These are phyloP conservation scores for Darevskia nairensis DNA, from an alignment of 2,797 vertebrate species.

Conservation along the genomic window DNA sequence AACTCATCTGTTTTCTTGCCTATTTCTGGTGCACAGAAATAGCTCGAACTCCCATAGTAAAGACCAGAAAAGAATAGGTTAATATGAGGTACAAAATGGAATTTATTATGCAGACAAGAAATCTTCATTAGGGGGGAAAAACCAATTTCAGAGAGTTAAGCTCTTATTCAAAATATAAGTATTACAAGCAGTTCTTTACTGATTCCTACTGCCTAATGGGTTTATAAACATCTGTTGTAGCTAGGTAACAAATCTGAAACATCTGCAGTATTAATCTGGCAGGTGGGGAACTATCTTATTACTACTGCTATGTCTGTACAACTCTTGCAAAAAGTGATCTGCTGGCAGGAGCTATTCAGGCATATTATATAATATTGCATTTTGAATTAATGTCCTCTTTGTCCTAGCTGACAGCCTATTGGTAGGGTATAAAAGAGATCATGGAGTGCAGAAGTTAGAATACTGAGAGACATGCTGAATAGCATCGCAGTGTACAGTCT, in stretches of 20 bases:
- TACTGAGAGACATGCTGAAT: background rate
- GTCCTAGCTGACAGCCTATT: background rate
- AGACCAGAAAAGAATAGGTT: background rate
- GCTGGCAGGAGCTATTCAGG: background rate
- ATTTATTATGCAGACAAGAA: background rate
- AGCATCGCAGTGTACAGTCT: too few relatives aligned
- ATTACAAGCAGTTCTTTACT: background rate
- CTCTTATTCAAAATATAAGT: background rate
- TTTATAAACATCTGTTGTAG: background rate
- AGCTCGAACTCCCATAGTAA: fast-evolving
- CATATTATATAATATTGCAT: background rate
- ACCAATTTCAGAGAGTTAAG: background rate
- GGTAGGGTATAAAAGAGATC: background rate
- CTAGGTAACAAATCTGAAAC: conserved; percentile 6
- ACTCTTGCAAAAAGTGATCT: background rate
- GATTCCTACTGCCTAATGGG: background rate
- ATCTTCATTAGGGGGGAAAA: background rate
- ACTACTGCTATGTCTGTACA: background rate
- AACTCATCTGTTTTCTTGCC: background rate
- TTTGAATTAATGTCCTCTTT: background rate
- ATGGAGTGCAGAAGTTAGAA: background rate
- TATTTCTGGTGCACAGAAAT: background rate
- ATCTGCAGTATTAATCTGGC: background rate
- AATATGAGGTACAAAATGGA: background rate
- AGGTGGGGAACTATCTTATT: background rate